phyloP scores from a whole-genome alignment of 2,888 invertebrate species.

The Dermolepida albohirtum region DNA sequence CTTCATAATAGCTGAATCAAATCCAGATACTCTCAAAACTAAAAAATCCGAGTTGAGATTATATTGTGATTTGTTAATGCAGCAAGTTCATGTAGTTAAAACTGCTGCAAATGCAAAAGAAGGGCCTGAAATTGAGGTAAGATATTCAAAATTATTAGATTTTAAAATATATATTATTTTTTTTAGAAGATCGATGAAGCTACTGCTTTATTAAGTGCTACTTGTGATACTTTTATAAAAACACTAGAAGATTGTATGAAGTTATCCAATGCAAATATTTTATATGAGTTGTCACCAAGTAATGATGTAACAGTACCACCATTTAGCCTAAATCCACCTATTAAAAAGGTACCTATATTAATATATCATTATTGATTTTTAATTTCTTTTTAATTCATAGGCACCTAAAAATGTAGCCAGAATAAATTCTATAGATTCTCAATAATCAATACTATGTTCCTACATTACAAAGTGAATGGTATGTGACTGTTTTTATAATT shows the following conservation, averaged over 20 bases:
- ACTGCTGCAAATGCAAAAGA: slow-evolving; percentile 71
- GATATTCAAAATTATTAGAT: slow-evolving; percentile 36
- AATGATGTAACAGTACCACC: slow-evolving; percentile 59
- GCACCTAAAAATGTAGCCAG: slow-evolving; percentile 45
- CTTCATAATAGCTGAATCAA: slow-evolving; percentile 65
- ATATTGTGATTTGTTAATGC: slow-evolving; percentile 86
- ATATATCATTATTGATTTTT: neutral
- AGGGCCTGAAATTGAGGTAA: slow-evolving; percentile 72
- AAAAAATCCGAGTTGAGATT: slow-evolving; percentile 83
- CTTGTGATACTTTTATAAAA: slow-evolving; percentile 86
- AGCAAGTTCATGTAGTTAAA: slow-evolving; percentile 83
- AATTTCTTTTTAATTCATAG: slow-evolving; percentile 38
- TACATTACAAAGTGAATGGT: neutral
- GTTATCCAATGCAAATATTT: slow-evolving; percentile 66
- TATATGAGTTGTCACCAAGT: slow-evolving; percentile 60
- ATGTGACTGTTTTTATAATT: no score
- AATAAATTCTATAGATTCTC: slow-evolving; percentile 50
- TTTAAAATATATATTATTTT: slow-evolving; percentile 40
- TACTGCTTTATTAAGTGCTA: slow-evolving; percentile 78
- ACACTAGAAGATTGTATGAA: slow-evolving; percentile 86
- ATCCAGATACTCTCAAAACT: slow-evolving; percentile 73
- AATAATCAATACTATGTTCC: slow-evolving; percentile 35
- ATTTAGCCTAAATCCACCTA: slow-evolving; percentile 56
- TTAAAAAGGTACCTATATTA: slow-evolving; percentile 52
- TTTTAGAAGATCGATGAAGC: slow-evolving; percentile 79